Evolutionary conservation across 2,797 vertebrate species (phyloP), one percentile per base, ranked within the genome.

Genomic region (Coranthus polyacanthus): DNA sequence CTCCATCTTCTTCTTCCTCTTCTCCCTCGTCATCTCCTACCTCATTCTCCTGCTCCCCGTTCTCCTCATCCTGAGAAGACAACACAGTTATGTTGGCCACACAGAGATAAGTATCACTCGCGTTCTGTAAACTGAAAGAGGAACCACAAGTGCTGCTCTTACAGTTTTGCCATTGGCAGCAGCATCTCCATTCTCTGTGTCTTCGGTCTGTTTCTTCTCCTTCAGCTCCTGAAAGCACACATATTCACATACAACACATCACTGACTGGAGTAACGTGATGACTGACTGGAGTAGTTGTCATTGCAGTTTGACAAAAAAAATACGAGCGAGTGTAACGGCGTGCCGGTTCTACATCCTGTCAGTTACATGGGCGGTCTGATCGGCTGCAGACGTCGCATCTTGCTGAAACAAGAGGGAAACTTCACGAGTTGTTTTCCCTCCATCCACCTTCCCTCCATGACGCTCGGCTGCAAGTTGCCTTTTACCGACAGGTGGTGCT

Each of bases 21-120:
- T 96, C 96, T 6, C 97, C 96, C 22, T 97, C 96, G n/a, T 97
- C 96, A 36, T 97, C 96, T 0, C 96, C 96, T 92, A 94, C 94
- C 84, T 97, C 95, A 0, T 97, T 96, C 67, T 97, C 96, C 8
- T 91, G 94, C 62, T 96, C 96, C 1, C 96, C 96, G 0, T 97
- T 97, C 87, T 97, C 95, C 90, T 97, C 95, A 12, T 95, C 96
- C 90, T 96, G 60, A 59, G 32, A 51, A 12, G 10, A 44, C 2
- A 12, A 76, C 39, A 62, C 2, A 39, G 21, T 78, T 65, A 26
- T 21, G 38, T 18, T 22, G 12, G 11, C 47, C 15, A 65, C 39
- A 44, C 5, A 59, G 10, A 68, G n/a, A 44, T 29, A n/a, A 5
- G 15, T 18, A 51, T 22, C 12, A 15, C 20, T 44, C 9, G 16